Conservation (phyloP, 1,140 invertebrate species). For the Drosophila serrata region DNA sequence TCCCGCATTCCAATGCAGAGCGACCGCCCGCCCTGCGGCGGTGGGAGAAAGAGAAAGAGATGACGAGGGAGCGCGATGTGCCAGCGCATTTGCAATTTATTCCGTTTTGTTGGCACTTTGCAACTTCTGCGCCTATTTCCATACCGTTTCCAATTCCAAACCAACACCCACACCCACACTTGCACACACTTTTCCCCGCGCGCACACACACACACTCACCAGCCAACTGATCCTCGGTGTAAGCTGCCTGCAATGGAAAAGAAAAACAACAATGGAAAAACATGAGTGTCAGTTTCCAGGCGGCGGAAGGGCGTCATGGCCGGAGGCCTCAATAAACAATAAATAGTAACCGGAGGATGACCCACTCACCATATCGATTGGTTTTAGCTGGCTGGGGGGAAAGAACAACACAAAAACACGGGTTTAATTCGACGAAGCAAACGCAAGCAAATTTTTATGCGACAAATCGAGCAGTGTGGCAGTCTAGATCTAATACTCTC, state of each 20-base stretch:
- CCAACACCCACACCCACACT: constrained; percentile 31
- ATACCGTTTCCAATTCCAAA: constrained; percentile 44
- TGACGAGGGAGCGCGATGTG: constrained; percentile 50
- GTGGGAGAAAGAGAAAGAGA: constrained; percentile 57
- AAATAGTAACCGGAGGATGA: constrained; percentile 6
- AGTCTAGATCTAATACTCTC: not conserved
- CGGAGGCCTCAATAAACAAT: constrained; percentile 6
- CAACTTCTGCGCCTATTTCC: constrained; percentile 49
- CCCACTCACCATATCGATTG: constrained; percentile 73
- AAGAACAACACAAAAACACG: constrained; percentile 73
- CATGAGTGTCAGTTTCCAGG: constrained; percentile 1
- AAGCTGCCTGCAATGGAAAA: constrained; percentile 90
- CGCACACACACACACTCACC: constrained; percentile 88
- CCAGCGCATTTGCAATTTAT: constrained; percentile 59
- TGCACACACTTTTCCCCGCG: too few relatives aligned
- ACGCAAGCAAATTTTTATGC: constrained; percentile 37
- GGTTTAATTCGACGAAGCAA: constrained; percentile 54
- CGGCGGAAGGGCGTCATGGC: too few relatives aligned
- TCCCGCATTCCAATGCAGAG: constrained; percentile 27
- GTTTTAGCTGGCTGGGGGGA: constrained; percentile 48
- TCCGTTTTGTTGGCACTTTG: constrained; percentile 58
- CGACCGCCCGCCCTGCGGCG: not conserved
- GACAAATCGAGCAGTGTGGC: constrained; percentile 15
- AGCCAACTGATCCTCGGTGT: constrained; percentile 95
- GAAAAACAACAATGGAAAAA: constrained; percentile 32